Evolutionary conservation across 30 jellyfish, hydroid and myxozoan genomes (phyloP).

Genomic region (Turritopsis rubra): DNA sequence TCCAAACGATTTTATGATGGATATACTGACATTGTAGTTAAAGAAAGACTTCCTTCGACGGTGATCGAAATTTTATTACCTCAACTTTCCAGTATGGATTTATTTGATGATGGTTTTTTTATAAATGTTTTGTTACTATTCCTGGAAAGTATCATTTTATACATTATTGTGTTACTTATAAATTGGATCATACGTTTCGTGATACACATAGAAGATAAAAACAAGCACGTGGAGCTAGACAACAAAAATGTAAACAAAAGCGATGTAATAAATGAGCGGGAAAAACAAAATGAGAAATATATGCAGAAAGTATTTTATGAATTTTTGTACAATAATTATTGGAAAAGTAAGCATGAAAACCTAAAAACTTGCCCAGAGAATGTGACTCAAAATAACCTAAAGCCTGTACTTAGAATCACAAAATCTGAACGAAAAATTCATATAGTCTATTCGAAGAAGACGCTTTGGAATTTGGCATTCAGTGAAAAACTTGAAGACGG

Average conservation of each 20-base stretch:
- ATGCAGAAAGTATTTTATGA: slow-evolving; percentile 25
- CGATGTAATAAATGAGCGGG: neutral
- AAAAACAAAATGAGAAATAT: neutral
- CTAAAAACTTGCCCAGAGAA: neutral
- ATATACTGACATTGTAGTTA: neutral
- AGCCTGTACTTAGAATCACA: slow-evolving; percentile 51
- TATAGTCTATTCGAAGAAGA: slow-evolving; percentile 40
- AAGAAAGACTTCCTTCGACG: neutral
- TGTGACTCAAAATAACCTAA: slow-evolving; percentile 39
- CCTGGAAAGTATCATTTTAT: neutral
- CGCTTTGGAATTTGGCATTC: slow-evolving; percentile 80
- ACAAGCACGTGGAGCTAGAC: slow-evolving; percentile 4
- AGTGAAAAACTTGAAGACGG: slow-evolving; percentile 49
- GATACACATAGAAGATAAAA: neutral
- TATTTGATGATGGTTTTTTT: neutral
- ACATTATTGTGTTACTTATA: neutral
- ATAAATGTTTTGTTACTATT: neutral
- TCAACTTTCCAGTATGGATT: neutral
- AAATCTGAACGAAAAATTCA: slow-evolving; percentile 42
- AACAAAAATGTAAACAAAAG: neutral
- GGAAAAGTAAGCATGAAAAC: slow-evolving; percentile 34
- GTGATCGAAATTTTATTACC: neutral
- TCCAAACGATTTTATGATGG: neutral
- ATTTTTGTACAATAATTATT: slow-evolving; percentile 39
- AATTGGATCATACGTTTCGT: neutral